A percentile compares a stretch with the other conserved stretches of the same genome.
Conservation (phyloP, 2,888 invertebrate genomes). For the Erebia ligea region DNA sequence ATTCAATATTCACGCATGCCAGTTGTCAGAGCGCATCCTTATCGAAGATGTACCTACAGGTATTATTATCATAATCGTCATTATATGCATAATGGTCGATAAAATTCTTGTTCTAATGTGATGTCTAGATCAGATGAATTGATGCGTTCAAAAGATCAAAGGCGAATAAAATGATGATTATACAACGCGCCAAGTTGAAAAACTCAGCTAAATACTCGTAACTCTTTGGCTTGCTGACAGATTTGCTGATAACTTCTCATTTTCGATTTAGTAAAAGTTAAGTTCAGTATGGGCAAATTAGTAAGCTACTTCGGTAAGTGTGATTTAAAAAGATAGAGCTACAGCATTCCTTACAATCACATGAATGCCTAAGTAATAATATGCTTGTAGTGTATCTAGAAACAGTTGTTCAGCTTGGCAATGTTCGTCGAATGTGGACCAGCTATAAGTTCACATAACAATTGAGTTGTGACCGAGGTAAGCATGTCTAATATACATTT, state of each 20-base stretch:
- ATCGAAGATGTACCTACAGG: constrained; percentile 13
- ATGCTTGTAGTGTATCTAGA: neutral
- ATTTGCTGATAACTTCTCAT: neutral
- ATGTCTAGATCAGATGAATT: neutral
- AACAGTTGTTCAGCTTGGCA: neutral
- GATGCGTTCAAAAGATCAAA: neutral
- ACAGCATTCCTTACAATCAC: no score
- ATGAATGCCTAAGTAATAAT: no score
- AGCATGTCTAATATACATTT: constrained; percentile 10
- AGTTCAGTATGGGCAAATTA: no score
- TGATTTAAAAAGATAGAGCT: no score
- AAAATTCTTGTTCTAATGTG: constrained; percentile 14
- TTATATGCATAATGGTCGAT: constrained; percentile 21
- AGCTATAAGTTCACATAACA: constrained; percentile 8
- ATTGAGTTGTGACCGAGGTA: constrained; percentile 19
- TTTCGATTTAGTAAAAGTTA: neutral
- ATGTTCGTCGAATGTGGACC: neutral
- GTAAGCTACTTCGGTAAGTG: no score
- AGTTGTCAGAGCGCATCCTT: constrained; percentile 16
- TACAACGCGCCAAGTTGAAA: neutral
- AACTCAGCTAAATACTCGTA: neutral
- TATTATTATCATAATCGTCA: constrained; percentile 31
- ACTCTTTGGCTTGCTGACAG: no score
- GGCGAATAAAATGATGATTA: neutral
- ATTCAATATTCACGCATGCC: constrained; percentile 21